phyloP scores from a whole-genome alignment of 2,113 vertebrate species.

The Thunnus thynnus region DNA sequence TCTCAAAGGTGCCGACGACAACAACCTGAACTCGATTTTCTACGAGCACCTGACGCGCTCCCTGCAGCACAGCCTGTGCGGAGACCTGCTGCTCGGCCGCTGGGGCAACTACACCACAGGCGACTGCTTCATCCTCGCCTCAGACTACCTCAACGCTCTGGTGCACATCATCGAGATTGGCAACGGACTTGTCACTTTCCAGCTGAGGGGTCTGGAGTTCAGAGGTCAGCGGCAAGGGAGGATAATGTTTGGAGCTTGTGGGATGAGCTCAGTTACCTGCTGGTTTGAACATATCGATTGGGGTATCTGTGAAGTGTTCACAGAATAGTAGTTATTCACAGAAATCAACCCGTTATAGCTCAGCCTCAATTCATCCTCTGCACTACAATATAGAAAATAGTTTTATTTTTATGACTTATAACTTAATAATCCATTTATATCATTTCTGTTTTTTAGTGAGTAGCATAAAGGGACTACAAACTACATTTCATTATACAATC shows the following conservation, averaged over 20 bases:
- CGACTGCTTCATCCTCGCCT: slow-evolving; percentile 94
- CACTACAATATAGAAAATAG: too few relatives aligned
- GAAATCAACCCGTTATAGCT: neutral
- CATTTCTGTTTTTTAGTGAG: too few relatives aligned
- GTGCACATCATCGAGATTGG: slow-evolving; percentile 95
- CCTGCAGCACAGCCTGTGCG: slow-evolving; percentile 92
- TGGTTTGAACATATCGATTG: neutral
- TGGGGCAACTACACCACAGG: slow-evolving; percentile 93
- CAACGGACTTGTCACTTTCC: slow-evolving; percentile 93
- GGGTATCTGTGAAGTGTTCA: slow-evolving; percentile 12
- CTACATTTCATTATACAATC: too few relatives aligned
- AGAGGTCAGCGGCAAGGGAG: slow-evolving; percentile 83
- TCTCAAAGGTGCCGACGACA: slow-evolving; percentile 90
- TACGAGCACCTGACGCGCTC: slow-evolving; percentile 94
- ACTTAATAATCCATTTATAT: too few relatives aligned
- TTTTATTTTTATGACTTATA: too few relatives aligned
- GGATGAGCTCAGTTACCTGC: slow-evolving; percentile 13
- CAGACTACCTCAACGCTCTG: slow-evolving; percentile 94
- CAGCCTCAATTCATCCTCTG: neutral
- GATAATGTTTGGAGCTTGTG: neutral
- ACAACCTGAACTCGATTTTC: slow-evolving; percentile 95
- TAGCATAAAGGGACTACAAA: too few relatives aligned
- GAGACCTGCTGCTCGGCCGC: slow-evolving; percentile 91
- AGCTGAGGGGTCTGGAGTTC: slow-evolving; percentile 93
- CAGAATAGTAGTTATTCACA: slow-evolving; percentile 1